Evolutionary conservation across 2,113 vertebrate species (phyloP), one percentile per base, ranked within the genome.

Genomic region (Thryonomys swinderianus): DNA sequence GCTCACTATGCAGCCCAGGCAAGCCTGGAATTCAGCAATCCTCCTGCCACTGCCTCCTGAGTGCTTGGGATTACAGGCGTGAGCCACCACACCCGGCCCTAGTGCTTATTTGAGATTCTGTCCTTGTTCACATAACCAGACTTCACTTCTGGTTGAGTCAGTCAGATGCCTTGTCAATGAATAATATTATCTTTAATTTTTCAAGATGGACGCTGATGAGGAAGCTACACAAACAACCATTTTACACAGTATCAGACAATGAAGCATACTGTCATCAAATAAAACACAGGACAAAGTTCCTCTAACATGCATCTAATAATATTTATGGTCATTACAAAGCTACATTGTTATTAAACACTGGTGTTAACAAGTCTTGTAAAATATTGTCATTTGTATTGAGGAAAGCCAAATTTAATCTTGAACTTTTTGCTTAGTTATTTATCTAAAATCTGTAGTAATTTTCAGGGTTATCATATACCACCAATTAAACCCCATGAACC

Each of bases 221-320:
- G 23, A 88, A 87, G 51, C 37, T 80, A 45, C 18, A 67, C 66
- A 74, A 81, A 93, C 21, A 85, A 42, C 27, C 16, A 45, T n/a
- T 92, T 85, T 53, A 71, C 66, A 73, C 37, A 84, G 25, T 42
- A 71, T 20, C 27, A 64, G 83, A 85, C 51, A 59, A 3, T 40
- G 34, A 95, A 88, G 34, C 45, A 9, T 89, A 11, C 66, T 93
- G 88, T 89, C 93, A 89, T 94, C 88, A 91, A 90, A 88, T 92
- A 93, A 96, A 97, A 92, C 82, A 61, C 51, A 67, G 25, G 27
- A 61, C 66, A 61, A 92, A 96, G 32, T 62, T 93, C 87, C 64
- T 64, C 71, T 53, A 45, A 76, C 85, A 94, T 27, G 53, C 8
- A n/a, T 48, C 55, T 55, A 90, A 88, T 95, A 67, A 85, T 62